These are phyloP conservation scores for Scylla paramamosain DNA, from an alignment of 1,140 invertebrate genomes.

Conservation along the genomic window DNA sequence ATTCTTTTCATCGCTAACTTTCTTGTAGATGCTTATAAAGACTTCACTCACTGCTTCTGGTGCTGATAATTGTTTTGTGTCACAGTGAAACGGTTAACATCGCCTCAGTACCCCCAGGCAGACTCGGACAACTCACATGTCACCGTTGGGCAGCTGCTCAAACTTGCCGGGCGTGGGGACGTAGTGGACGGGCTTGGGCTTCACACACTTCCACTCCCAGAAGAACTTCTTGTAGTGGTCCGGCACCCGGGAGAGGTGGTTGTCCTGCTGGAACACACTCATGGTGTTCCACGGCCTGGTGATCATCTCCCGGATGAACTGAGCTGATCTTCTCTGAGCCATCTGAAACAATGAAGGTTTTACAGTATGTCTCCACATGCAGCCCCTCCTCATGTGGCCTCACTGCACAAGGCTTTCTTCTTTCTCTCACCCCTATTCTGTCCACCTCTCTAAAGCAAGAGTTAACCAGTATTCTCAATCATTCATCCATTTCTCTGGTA, in stretches of 20 bases:
- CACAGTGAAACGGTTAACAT: too few species aligned
- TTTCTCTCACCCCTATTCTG: too few species aligned
- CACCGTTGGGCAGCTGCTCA: slow-evolving; percentile 86
- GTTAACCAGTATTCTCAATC: too few species aligned
- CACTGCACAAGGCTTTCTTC: too few species aligned
- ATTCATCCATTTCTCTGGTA: too few species aligned
- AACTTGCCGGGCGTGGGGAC: slow-evolving; percentile 88
- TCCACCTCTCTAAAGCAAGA: too few species aligned
- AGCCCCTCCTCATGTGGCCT: too few species aligned
- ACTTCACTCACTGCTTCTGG: too few species aligned
- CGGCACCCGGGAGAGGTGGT: slow-evolving; percentile 83
- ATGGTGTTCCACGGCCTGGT: slow-evolving; percentile 44
- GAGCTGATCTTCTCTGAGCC: not conserved
- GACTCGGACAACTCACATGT: slow-evolving; percentile 83
- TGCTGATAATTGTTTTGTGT: too few species aligned
- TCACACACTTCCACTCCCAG: slow-evolving; percentile 88
- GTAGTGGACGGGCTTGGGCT: slow-evolving; percentile 92
- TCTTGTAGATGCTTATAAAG: too few species aligned
- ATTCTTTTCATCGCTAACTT: too few species aligned
- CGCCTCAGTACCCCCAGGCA: not conserved
- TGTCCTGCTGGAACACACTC: slow-evolving; percentile 27
- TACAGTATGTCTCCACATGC: too few species aligned
- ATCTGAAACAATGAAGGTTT: slow-evolving; percentile 49
- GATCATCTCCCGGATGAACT: not conserved
- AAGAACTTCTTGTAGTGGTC: slow-evolving; percentile 94